Percentiles rank a stretch among this genome's conserved stretches.
Evolutionary conservation across 2,888 invertebrate genomes (phyloP).

Genomic region (Eilema sororculum): DNA sequence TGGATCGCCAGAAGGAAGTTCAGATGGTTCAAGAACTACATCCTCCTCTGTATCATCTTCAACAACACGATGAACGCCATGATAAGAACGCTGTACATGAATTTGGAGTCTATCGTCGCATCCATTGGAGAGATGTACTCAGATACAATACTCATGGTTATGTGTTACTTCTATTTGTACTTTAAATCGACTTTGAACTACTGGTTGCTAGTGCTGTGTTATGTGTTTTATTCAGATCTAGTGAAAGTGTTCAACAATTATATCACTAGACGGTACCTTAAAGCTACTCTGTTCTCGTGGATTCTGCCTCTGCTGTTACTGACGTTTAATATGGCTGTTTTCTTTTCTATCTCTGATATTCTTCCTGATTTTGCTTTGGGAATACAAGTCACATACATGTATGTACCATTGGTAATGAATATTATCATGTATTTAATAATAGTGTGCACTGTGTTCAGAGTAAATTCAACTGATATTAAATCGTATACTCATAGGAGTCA

Average conservation of each 20-base stretch:
- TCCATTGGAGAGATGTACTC: neutral
- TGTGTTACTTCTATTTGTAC: constrained; percentile 17
- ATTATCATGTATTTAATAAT: constrained; percentile 8
- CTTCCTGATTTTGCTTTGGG: neutral
- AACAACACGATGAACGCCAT: constrained; percentile 19
- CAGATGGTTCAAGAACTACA: constrained; percentile 24
- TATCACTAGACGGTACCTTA: constrained; percentile 23
- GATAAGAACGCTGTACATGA: constrained; percentile 4
- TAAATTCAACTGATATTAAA: neutral
- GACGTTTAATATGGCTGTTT: neutral
- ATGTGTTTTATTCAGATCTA: constrained; percentile 30
- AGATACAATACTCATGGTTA: neutral
- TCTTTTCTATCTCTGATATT: constrained; percentile 6
- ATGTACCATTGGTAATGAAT: constrained; percentile 9
- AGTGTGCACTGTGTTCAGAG: neutral
- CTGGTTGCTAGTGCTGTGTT: constrained; percentile 37
- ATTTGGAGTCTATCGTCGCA: neutral
- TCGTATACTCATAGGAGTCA: neutral
- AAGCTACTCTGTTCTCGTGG: constrained; percentile 26
- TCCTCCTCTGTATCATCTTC: constrained; percentile 31
- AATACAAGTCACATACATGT: constrained; percentile 12
- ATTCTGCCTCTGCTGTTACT: constrained; percentile 13
- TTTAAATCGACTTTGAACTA: constrained; percentile 24
- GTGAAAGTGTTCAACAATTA: constrained; percentile 26
- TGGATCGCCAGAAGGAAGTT: constrained; percentile 7